phyloP scores from a whole-genome alignment of 30 jellyfish, hydroid and myxozoan genomes.

The Cassiopea andromeda region DNA sequence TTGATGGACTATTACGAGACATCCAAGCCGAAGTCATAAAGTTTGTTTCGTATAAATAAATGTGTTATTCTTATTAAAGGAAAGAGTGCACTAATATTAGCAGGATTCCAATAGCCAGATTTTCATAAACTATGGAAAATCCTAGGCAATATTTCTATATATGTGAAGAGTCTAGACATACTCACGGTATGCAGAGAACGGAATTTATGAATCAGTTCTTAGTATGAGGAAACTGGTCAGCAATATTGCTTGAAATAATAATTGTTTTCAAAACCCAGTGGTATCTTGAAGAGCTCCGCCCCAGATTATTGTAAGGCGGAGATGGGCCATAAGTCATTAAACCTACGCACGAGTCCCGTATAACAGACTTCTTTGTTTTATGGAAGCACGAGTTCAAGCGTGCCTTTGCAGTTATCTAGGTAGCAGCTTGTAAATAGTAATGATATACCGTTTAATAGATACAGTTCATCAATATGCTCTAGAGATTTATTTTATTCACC shows the following conservation, averaged over 20 bases:
- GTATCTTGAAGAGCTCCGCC: constrained; percentile 48
- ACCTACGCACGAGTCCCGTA: constrained; percentile 1
- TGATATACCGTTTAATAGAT: too few species aligned
- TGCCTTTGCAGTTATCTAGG: too few species aligned
- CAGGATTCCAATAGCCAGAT: too few species aligned
- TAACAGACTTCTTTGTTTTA: not conserved
- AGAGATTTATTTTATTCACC: too few species aligned
- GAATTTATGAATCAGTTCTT: not conserved
- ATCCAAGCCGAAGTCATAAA: too few species aligned
- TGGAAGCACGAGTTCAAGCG: too few species aligned
- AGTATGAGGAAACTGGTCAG: not conserved
- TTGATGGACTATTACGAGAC: too few species aligned
- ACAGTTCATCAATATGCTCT: too few species aligned
- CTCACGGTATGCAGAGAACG: not conserved
- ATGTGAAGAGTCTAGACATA: constrained; percentile 5
- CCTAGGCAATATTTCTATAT: not conserved
- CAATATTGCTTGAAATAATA: not conserved
- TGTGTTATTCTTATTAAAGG: too few species aligned
- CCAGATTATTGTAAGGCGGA: constrained; percentile 26
- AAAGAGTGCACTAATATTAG: too few species aligned
- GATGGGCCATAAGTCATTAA: not conserved
- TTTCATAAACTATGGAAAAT: not conserved
- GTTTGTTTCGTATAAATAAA: too few species aligned
- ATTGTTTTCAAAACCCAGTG: constrained; percentile 21
- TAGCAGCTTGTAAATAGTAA: too few species aligned